These are phyloP conservation scores for Cyanoramphus novaezelandiae DNA, from an alignment of 2,113 vertebrate species.

Conservation along the genomic window DNA sequence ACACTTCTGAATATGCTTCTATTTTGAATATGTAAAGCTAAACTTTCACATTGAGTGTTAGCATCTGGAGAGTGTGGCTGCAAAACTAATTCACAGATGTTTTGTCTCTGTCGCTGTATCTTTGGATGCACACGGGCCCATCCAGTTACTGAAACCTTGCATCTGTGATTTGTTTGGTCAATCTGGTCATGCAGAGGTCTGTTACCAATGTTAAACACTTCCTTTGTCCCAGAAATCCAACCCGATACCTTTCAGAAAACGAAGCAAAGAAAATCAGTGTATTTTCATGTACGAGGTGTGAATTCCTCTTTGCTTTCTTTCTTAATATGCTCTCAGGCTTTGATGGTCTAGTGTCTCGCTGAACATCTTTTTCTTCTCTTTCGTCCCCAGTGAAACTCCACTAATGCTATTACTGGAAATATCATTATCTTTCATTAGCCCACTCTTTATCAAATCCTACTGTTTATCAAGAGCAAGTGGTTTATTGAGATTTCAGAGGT, in stretches of 20 bases:
- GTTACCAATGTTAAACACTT: background rate
- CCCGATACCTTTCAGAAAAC: background rate
- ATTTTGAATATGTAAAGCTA: background rate
- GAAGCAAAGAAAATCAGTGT: background rate
- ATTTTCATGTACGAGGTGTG: background rate
- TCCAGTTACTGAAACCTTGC: background rate
- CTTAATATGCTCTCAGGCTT: background rate
- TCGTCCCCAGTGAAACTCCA: background rate
- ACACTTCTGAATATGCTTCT: background rate
- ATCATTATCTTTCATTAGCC: background rate
- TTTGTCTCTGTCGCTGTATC: background rate
- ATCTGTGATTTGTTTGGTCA: background rate
- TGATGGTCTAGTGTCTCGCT: background rate
- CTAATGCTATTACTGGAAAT: background rate
- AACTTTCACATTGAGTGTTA: background rate
- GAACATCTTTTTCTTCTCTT: background rate
- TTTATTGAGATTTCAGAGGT: background rate
- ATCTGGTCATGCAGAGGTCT: rapidly evolving
- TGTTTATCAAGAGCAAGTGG: background rate
- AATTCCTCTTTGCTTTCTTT: background rate
- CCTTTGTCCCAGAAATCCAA: background rate
- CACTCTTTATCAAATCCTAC: background rate
- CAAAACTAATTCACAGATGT: background rate
- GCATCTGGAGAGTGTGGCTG: background rate
- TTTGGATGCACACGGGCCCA: background rate